Conservation (phyloP, 92 coral and sea anemone genomes). For the Paragorgia papillata region DNA sequence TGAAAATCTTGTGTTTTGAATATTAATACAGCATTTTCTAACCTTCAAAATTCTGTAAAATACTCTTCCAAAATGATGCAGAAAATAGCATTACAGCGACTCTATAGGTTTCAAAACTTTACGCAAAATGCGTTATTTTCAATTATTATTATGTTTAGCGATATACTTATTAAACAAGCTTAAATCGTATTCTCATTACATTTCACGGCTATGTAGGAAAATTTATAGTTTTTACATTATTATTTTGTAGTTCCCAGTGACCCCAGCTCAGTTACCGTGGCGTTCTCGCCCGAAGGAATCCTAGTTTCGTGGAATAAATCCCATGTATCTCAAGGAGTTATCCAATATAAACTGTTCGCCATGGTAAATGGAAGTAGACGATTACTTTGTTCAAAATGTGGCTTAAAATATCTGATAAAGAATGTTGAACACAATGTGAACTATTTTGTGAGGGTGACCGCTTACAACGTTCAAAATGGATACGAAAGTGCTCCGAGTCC, state of each 20-base stretch:
- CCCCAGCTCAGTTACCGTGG: neutral
- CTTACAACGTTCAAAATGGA: slow-evolving; percentile 38
- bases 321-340: neutral
- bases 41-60: too few relatives aligned
- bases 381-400: slow-evolving; percentile 10
- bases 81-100: too few relatives aligned
- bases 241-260: neutral
- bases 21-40: too few relatives aligned
- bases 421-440: slow-evolving; percentile 31
- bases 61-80: too few relatives aligned
- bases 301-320: slow-evolving; percentile 7
- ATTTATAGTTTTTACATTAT: neutral
- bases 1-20: too few relatives aligned
- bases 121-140: too few relatives aligned
- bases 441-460: slow-evolving; percentile 54
- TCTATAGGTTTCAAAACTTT: too few relatives aligned
- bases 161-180: too few relatives aligned
- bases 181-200: too few relatives aligned
- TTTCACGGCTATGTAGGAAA: too few relatives aligned
- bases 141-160: too few relatives aligned
- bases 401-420: neutral
- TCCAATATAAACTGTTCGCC: slow-evolving; percentile 16
- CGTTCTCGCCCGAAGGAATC: slow-evolving; percentile 2
- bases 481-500: slow-evolving; percentile 9
- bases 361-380: neutral